Evolutionary conservation across 2,888 invertebrate genomes (phyloP).

Genomic region (Agapetus fuscipes): DNA sequence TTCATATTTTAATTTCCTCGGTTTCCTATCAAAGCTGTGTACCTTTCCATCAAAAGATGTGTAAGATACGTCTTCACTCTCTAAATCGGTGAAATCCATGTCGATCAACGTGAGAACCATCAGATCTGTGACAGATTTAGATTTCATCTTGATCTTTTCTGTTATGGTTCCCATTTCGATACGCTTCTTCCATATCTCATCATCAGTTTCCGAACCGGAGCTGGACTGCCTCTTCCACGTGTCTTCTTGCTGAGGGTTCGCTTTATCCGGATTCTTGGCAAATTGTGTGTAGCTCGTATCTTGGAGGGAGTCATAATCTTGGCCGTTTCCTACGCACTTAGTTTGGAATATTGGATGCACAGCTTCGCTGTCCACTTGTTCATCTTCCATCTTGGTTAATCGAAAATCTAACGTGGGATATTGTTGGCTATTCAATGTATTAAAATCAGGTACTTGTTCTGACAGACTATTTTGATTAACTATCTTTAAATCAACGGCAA

Average conservation of each 20-base stretch:
- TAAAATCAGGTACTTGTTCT: constrained; percentile 18
- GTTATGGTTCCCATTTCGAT: constrained; percentile 50
- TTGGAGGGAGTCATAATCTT: constrained; percentile 19
- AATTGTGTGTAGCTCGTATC: constrained; percentile 19
- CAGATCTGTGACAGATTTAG: constrained; percentile 55
- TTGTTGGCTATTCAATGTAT: constrained; percentile 9
- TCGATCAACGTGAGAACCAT: constrained; percentile 60
- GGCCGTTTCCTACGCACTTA: constrained; percentile 7
- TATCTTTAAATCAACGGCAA: neutral
- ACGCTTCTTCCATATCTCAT: constrained; percentile 50
- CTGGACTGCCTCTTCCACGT: constrained; percentile 27
- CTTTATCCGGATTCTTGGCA: constrained; percentile 2
- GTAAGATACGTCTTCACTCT: constrained; percentile 33
- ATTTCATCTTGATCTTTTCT: constrained; percentile 55
- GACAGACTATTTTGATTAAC: constrained; percentile 9
- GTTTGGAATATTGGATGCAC: constrained; percentile 14
- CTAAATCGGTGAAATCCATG: constrained; percentile 42
- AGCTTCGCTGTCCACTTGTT: constrained; percentile 1
- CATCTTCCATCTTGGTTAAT: constrained; percentile 9
- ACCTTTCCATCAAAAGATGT: constrained; percentile 17
- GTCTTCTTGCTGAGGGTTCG: constrained; percentile 7
- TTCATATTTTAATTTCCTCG: constrained; percentile 11
- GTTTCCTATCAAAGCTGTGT: constrained; percentile 5
- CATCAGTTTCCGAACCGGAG: constrained; percentile 53
- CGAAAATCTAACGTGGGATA: constrained; percentile 20